Conservation (phyloP, 2,797 vertebrate genomes). For the Crenichthys baileyi region DNA sequence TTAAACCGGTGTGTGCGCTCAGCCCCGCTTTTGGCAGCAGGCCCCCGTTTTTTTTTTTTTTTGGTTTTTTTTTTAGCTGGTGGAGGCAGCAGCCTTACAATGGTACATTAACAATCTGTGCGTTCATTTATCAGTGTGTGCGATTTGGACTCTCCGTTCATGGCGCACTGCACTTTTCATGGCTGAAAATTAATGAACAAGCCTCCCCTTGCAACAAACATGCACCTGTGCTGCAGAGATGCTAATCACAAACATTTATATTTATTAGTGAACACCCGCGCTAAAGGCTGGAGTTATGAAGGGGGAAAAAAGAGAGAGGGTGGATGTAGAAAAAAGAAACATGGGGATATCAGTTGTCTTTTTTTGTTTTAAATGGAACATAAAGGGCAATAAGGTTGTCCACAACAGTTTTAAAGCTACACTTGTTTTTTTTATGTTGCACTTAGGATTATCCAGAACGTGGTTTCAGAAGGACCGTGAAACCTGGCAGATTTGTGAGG, state of each 20-base stretch:
- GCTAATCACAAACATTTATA: conserved; percentile 99
- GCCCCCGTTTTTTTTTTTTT: conserved; percentile 44
- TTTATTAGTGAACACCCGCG: conserved; percentile 97
- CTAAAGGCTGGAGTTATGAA: conserved; percentile 86
- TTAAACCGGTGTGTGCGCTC: conserved; percentile 37
- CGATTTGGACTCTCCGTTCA: conserved; percentile 98
- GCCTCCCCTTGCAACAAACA: conserved; percentile 99
- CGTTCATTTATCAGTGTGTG: conserved; percentile 98
- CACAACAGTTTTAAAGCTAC: conserved; percentile 37
- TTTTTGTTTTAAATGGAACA: conserved; percentile 30
- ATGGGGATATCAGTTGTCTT: conserved; percentile 47
- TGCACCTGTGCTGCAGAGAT: conserved; percentile 99
- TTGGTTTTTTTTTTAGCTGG: conserved; percentile 73
- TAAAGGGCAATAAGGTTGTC: conserved; percentile 8
- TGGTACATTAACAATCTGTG: conserved; percentile 98
- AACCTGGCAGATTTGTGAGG: conserved; percentile 12
- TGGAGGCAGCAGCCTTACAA: conserved; percentile 89
- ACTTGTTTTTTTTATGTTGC: neutral
- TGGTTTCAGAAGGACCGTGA: conserved; percentile 1
- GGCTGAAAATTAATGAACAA: conserved; percentile 99
- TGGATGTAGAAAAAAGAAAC: neutral
- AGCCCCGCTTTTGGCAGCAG: conserved; percentile 85
- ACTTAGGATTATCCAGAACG: neutral
- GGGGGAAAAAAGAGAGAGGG: conserved; percentile 28
- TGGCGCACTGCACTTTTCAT: conserved; percentile 98